Evolutionary conservation across 2,113 vertebrate species (phyloP), one percentile per base, ranked within the genome.

Genomic region (Hystrix cristata): DNA sequence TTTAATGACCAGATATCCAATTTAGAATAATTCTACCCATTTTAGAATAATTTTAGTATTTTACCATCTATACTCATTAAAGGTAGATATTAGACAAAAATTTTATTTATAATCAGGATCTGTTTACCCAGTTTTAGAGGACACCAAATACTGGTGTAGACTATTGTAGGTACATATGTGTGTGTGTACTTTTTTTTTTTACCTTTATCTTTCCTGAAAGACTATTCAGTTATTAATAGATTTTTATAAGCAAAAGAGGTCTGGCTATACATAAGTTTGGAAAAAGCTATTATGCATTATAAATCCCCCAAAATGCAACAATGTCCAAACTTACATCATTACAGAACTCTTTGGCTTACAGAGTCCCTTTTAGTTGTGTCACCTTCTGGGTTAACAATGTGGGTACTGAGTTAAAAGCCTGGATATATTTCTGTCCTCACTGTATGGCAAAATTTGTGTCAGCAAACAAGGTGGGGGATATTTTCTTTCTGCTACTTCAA

Each of bases 401-500:
- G 59, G 59, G 48, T n/a, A 92, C 0, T 38, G 51, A 94, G 78
- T 92, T 94, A 96, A 94, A 94, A 82, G 86, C 25, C 3, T 38
- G 51, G 43, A 34, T 8, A 64, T 74, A 62, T 53, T 78, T 79
- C 76, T 84, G 38, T 96, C 53, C 23, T 84, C 59, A 72, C n/a
- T 91, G 12, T 60, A 91, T 27, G 62, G 57, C 82, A 95, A 90
- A 97, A 94, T 94, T 78, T 88, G 72, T 96, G 96, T 95, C 91
- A 97, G 89, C 89, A 93, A 98, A 96, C 55, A 62, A 38, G 29
- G 8, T 85, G 55, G 60, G 34, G 72, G 51, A 65, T 94, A 89
- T 94, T 88, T 91, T 86, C 89, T 97, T 98, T 94, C 91, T 93
- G 91, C 94, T 79, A 57, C 78, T 82, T 97, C 86, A 93, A 93